Evolutionary conservation across 2,797 vertebrate species (phyloP), one percentile per base, ranked within the genome.

Genomic region (Macrochelys suwanniensis): DNA sequence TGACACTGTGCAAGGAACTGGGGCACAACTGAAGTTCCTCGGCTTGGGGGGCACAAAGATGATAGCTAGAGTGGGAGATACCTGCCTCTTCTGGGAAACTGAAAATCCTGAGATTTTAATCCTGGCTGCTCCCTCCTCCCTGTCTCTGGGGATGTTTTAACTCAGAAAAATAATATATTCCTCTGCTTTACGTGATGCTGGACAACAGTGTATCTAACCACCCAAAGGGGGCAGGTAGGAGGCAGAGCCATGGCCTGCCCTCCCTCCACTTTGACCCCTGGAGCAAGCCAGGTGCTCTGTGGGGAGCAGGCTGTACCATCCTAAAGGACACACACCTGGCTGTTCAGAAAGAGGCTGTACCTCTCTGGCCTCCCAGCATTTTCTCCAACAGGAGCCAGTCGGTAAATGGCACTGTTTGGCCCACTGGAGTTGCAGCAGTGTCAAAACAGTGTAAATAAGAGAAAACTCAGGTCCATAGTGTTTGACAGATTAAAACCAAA

Each of bases 281-380:
- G 15, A 0, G 0, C 57, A 68, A 25, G 49, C 81, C 0, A 0
- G 10, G 6, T 17, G 2, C 4, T 49, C 54, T 51, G 2, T 9
- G 71, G 56, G 84, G 88, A 33, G 53, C 7, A 91, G 10, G 5
- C 47, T 93, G 94, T 94, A 47, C 12, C 15, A 13, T 4, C 11
- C 2, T 51, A 54, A 59, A 56, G 90, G 94, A 88, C 28, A 6
- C 0, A 0, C 3, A 2, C 2, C 80, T 2, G 50, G 71, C 74
- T 77, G 74, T 47, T 88, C 11, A 47, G 42, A 28, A 49, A 28
- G 74, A 28, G 74, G 1, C 15, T 47, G 26, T 49, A 28, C 7
- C 74, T 47, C 26, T 47, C 45, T 49, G 12, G 13, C 4, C 45
- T 47, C 11, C 7, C 45, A 76, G n/a, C 9, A 23, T 71, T 19